Conservation (phyloP, 2,888 invertebrate genomes). For the Lordiphosa fenestrarum region DNA sequence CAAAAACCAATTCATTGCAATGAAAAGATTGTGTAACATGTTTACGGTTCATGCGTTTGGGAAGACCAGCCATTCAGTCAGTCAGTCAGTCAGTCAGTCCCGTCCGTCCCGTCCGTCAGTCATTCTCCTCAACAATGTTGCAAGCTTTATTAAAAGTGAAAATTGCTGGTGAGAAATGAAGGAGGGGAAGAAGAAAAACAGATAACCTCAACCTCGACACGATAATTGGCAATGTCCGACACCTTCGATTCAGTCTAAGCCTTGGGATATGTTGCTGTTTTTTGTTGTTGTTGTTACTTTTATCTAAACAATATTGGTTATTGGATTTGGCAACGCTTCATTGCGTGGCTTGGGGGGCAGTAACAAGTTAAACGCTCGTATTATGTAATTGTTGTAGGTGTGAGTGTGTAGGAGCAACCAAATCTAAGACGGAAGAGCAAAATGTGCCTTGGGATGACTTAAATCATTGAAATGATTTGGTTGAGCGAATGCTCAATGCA, state of each 20-base stretch:
- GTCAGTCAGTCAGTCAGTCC: conserved; percentile 14
- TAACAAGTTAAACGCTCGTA: conserved; percentile 5
- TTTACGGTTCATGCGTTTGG: conserved; percentile 4
- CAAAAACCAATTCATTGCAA: background rate
- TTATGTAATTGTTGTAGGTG: conserved; percentile 6
- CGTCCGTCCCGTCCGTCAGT: conserved; percentile 23
- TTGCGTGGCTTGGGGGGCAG: conserved; percentile 11
- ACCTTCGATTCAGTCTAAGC: conserved; percentile 14
- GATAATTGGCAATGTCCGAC: conserved; percentile 13
- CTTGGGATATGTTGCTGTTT: background rate
- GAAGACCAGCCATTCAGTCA: background rate
- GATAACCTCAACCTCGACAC: conserved; percentile 14
- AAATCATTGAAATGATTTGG: conserved; percentile 1
- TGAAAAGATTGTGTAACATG: conserved; percentile 6
- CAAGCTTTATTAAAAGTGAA: conserved; percentile 73
- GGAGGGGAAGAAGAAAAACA: background rate
- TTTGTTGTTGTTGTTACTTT: conserved; percentile 25
- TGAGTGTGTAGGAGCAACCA: conserved; percentile 2
- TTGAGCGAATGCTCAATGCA: no score
- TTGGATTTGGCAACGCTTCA: conserved; percentile 2
- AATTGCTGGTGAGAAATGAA: conserved; percentile 49
- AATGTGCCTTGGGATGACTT: conserved; percentile 1
- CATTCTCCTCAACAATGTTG: conserved; percentile 44
- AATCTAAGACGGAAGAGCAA: conserved; percentile 11
- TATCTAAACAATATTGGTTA: conserved; percentile 49